These are phyloP conservation scores for Gibbula magus DNA, from an alignment of 2,888 invertebrate species.

Conservation along the genomic window DNA sequence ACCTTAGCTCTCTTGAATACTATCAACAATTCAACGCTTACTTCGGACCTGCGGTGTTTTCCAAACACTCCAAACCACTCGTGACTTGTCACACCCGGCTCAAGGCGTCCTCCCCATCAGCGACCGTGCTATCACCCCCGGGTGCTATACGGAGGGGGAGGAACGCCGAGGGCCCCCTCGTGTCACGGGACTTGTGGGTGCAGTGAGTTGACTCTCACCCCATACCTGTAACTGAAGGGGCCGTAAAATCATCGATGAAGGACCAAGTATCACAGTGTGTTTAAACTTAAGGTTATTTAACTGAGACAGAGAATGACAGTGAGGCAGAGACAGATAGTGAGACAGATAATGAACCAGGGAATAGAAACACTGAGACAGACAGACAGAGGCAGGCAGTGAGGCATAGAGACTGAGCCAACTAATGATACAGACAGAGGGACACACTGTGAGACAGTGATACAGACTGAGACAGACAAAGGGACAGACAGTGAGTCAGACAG, in stretches of 20 bases:
- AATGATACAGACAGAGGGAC: too few species aligned
- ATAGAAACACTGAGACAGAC: too few species aligned
- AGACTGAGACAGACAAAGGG: too few species aligned
- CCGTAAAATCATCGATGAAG: background rate
- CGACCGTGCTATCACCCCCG: background rate
- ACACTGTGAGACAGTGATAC: too few species aligned
- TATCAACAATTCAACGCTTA: background rate
- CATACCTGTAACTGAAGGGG: constrained; percentile 3
- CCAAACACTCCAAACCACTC: background rate
- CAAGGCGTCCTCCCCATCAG: background rate
- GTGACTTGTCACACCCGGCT: constrained; percentile 1
- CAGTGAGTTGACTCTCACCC: background rate
- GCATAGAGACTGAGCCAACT: too few species aligned
- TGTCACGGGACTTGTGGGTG: constrained; percentile 10
- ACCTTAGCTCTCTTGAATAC: background rate
- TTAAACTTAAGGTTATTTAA: too few species aligned
- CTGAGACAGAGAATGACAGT: too few species aligned
- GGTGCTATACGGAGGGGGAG: background rate
- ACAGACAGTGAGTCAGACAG: too few species aligned
- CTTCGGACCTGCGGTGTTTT: background rate
- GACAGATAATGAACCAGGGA: too few species aligned
- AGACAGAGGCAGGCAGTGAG: too few species aligned
- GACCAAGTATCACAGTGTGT: too few species aligned
- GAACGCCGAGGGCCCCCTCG: constrained; percentile 3
- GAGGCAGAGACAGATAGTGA: too few species aligned